These are phyloP conservation scores for Proterorhinus semilunaris DNA, from an alignment of 2,113 vertebrate species.

Conservation along the genomic window DNA sequence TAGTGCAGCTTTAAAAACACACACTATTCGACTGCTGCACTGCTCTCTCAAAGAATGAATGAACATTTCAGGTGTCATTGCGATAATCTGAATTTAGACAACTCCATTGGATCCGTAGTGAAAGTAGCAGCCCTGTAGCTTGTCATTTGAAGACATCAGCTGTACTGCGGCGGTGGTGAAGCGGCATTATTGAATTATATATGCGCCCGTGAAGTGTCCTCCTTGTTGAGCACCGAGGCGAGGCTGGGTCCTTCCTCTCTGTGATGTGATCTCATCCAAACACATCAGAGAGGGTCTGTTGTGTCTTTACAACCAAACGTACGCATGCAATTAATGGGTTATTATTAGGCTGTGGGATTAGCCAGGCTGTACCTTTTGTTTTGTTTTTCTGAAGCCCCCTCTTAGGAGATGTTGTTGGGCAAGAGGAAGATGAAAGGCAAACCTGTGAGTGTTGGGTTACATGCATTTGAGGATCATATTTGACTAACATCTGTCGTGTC, in stretches of 20 bases:
- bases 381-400: neutral
- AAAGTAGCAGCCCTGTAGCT: neutral
- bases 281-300: neutral
- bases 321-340: conserved; percentile 3
- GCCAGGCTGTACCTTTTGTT: neutral
- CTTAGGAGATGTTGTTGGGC: neutral
- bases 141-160: conserved; percentile 14
- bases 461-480: neutral
- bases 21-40: conserved; percentile 22
- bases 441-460: conserved; percentile 2
- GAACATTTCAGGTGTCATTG: conserved; percentile 19
- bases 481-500: neutral
- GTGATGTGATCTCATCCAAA: conserved; percentile 23
- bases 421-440: neutral
- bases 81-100: neutral
- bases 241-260: conserved; percentile 14
- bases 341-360: conserved; percentile 6
- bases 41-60: conserved; percentile 27
- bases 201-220: conserved; percentile 63
- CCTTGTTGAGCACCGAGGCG: neutral
- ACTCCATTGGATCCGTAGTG: neutral
- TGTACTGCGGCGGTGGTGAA: conserved; percentile 18
- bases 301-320: conserved; percentile 4
- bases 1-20: conserved; percentile 38
- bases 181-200: conserved; percentile 65